Base-by-base conservation (phyloP, 2,888 invertebrate genomes). In the Apodemia duryi region DNA sequence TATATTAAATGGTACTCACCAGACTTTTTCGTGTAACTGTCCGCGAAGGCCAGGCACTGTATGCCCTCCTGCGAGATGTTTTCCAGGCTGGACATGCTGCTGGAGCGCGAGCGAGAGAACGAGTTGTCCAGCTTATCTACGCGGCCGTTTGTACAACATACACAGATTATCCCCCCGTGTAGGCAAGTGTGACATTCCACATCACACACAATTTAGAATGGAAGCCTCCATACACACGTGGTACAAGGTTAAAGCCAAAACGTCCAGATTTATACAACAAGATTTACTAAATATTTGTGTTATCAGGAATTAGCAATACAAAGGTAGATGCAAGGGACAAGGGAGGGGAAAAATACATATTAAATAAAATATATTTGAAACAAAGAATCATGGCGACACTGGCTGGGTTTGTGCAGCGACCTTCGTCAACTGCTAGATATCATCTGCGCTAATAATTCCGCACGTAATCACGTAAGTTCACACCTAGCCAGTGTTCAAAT, bases 51-150 rank as follows among this genome's bases (percentile, higher is more conserved):
- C 90, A 99, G 95, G 93, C 97, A 98, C 93, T 98, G 98, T 81
- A 99, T 96, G 84, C 98, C 96, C 93, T 99, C 99, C 78, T 97
- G 96, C 81, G 97, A 96, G 92, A 98, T 98, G 93, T 98, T 98
- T 93, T 99, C 98, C 84, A 99, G 94, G 89, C 98, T 98, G 81
- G 98, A 98, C 96, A 98, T 98, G 90, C 98, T 98, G 88, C 98
- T 98, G 87, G 98, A 98, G 81, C 98, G 95, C 75, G 98, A 99
- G 86, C 98, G 95, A 79, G 98, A 98, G 93, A 98, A 98, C 77
- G 97, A 97, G 89, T 96, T 97, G 94, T 98, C 98, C 94, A 97
- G 94, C 94, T 98, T 98, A 94, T 98, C 98, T 98, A 94, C 93
- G 92, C 96, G 95, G 92, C 95, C 95, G 84, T 86, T 85, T 79